Evolutionary conservation across 2,113 vertebrate species (phyloP).

Genomic region (Peromyscus leucopus): DNA sequence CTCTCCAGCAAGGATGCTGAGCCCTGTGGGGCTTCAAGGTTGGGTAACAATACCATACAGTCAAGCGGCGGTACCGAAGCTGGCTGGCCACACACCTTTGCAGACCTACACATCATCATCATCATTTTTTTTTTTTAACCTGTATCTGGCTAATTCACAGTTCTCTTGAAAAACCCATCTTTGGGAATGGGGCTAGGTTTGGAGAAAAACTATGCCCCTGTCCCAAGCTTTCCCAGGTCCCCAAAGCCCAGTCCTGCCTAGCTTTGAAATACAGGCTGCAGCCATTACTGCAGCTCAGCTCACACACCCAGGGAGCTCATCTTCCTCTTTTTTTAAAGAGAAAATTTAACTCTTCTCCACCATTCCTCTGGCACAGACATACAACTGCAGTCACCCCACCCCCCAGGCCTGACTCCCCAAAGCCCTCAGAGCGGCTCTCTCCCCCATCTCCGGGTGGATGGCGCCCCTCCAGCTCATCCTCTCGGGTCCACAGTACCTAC

Average conservation of each 20-base stretch:
- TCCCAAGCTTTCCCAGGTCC: neutral
- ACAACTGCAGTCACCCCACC: neutral
- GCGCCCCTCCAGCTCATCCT: slow-evolving; percentile 2
- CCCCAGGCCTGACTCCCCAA: neutral
- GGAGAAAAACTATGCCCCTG: neutral
- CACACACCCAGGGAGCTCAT: slow-evolving; percentile 55
- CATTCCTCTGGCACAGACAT: neutral
- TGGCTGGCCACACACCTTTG: neutral
- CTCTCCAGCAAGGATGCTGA: neutral
- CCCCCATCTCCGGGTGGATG: neutral
- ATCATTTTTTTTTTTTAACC: neutral
- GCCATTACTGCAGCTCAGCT: slow-evolving; percentile 76
- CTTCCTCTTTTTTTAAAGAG: slow-evolving; percentile 67
- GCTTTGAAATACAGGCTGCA: slow-evolving; percentile 56
- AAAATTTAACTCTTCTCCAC: slow-evolving; percentile 66
- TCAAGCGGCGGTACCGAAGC: neutral
- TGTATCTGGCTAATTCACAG: neutral
- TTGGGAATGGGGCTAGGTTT: neutral
- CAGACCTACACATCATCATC: neutral
- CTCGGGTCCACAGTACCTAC: neutral
- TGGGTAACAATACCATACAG: neutral
- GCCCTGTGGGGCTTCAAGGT: neutral
- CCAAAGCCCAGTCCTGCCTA: neutral
- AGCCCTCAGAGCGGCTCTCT: neutral
- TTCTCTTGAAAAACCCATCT: neutral